Conservation (phyloP, 2,888 invertebrate genomes). For the Gordius sp. region DNA sequence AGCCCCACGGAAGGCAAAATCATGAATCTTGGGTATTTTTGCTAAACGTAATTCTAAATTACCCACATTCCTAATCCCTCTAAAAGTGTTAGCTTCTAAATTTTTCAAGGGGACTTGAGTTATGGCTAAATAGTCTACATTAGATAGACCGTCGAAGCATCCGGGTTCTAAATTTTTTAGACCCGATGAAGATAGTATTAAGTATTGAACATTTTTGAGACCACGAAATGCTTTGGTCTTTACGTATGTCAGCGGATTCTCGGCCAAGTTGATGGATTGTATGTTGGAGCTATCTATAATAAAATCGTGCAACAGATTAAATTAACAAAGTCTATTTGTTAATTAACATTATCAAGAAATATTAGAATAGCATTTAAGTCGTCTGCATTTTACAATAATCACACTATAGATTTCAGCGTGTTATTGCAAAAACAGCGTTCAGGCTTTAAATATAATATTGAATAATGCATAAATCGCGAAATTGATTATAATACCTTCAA, state of each 20-base stretch:
- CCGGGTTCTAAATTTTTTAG: slow-evolving; percentile 3
- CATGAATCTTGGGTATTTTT: not conserved
- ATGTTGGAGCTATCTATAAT: not conserved
- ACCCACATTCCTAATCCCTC: slow-evolving; percentile 1
- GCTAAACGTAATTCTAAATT: slow-evolving; percentile 1
- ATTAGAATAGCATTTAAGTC: no score
- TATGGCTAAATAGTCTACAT: not conserved
- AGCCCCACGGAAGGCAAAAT: not conserved
- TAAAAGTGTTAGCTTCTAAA: not conserved
- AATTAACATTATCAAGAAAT: no score
- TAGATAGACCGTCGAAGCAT: slow-evolving; percentile 2
- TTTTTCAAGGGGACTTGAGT: not conserved
- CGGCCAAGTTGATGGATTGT: slow-evolving; percentile 1
- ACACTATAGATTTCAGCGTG: no score
- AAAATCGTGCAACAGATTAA: no score
- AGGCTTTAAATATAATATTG: no score
- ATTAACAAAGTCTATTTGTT: no score
- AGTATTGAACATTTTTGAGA: not conserved
- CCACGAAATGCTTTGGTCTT: slow-evolving; percentile 1
- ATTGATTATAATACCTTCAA: no score
- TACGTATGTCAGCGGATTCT: slow-evolving; percentile 7
- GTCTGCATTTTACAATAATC: no score
- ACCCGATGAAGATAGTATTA: slow-evolving; percentile 3
- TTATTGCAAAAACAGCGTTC: no score
- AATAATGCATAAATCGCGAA: no score